Evolutionary conservation across 2,113 vertebrate genomes (phyloP).

Genomic region (Blennius ocellaris): DNA sequence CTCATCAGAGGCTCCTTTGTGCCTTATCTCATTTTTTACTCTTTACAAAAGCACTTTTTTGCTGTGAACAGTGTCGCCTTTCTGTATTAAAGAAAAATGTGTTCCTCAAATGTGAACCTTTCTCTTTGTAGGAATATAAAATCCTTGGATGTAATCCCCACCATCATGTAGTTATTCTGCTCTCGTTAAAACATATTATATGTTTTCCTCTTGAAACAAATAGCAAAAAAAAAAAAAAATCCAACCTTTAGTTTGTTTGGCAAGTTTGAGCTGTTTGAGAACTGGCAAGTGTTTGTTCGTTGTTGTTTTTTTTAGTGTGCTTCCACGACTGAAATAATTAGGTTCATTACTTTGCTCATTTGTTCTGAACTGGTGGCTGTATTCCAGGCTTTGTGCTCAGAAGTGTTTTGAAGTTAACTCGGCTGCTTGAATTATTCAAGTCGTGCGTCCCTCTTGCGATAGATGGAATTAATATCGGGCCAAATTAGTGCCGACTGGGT

Average conservation of each 20-base stretch:
- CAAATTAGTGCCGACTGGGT: slow-evolving; percentile 25
- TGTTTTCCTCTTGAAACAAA: neutral
- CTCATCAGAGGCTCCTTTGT: neutral
- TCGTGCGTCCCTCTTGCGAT: slow-evolving; percentile 15
- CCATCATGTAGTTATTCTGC: neutral
- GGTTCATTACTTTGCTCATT: slow-evolving; percentile 30
- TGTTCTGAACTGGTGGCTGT: slow-evolving; percentile 35
- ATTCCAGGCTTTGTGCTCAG: slow-evolving; percentile 38
- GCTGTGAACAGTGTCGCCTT: neutral
- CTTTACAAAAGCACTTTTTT: neutral
- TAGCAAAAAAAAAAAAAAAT: too few species aligned
- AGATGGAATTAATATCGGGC: slow-evolving; percentile 26
- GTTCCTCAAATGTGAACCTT: too few species aligned
- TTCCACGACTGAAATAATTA: slow-evolving; percentile 54
- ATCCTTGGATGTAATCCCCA: neutral
- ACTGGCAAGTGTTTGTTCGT: neutral
- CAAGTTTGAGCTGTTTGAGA: slow-evolving; percentile 12
- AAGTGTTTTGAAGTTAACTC: slow-evolving; percentile 45
- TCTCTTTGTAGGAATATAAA: neutral
- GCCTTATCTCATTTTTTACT: slow-evolving; percentile 10
- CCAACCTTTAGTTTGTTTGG: neutral
- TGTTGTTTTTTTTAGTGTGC: slow-evolving; percentile 9
- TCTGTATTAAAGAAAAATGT: neutral
- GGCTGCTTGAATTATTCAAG: slow-evolving; percentile 60
- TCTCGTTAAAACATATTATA: neutral